phyloP scores from a whole-genome alignment of 2,797 vertebrate species.

The Parauchenoglanis ngamensis region DNA sequence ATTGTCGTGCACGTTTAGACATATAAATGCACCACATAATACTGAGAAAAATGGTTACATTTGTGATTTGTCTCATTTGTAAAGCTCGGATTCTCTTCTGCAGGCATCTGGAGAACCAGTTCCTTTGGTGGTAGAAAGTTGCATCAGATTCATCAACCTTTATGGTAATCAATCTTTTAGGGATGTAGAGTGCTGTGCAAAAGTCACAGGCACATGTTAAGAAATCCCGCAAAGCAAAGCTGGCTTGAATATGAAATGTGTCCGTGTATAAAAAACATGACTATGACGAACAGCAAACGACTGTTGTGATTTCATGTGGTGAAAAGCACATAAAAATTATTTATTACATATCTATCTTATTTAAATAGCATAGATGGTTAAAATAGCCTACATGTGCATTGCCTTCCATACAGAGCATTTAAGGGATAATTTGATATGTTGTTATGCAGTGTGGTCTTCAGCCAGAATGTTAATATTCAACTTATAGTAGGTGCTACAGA shows the following conservation, averaged over 20 bases:
- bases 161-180: constrained; percentile 73
- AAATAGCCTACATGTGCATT: too few relatives aligned
- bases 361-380: too few relatives aligned
- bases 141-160: constrained; percentile 86
- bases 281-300: not conserved
- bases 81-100: constrained; percentile 6
- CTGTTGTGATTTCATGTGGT: not conserved
- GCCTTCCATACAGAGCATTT: too few relatives aligned
- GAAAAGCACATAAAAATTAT: not conserved
- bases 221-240: too few relatives aligned
- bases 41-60: not conserved
- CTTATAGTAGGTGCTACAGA: too few relatives aligned
- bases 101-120: constrained; percentile 84
- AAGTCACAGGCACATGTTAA: not conserved
- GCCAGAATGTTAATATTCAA: too few relatives aligned
- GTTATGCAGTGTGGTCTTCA: too few relatives aligned
- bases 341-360: too few relatives aligned
- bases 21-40: not conserved
- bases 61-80: not conserved
- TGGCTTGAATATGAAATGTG: not conserved
- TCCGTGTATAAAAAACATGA: not conserved
- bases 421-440: too few relatives aligned
- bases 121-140: constrained; percentile 86
- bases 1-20: not conserved
- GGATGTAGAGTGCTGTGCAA: not conserved